A percentile compares a stretch with the other conserved stretches of the same genome.
Evolutionary conservation across 2,888 invertebrate genomes (phyloP).

Genomic region (Agonopterix heracliana): DNA sequence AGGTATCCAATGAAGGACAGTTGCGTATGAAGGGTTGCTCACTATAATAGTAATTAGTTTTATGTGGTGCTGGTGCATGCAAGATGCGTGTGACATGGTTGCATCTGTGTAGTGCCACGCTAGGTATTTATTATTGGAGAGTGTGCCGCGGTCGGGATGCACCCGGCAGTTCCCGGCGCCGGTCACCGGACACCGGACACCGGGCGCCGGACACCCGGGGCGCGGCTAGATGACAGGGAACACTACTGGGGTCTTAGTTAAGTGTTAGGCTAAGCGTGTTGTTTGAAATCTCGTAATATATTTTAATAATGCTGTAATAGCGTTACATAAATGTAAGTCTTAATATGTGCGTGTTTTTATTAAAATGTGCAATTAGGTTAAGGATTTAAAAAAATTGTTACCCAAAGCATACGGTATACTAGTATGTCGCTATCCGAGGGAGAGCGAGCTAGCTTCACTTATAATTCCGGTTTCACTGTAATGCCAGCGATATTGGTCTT

Average conservation of each 20-base stretch:
- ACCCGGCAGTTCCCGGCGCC: constrained; percentile 12
- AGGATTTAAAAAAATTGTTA: constrained; percentile 61
- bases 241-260: constrained; percentile 56
- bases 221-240: constrained; percentile 54
- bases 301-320: constrained; percentile 53
- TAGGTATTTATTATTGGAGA: constrained; percentile 58
- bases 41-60: constrained; percentile 58
- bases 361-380: constrained; percentile 67
- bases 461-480: constrained; percentile 10
- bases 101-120: constrained; percentile 60
- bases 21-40: constrained; percentile 68
- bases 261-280: constrained; percentile 63
- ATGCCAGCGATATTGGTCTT: neutral
- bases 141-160: constrained; percentile 26
- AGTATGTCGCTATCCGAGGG: constrained; percentile 37
- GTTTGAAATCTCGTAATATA: constrained; percentile 76
- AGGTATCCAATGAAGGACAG: constrained; percentile 39
- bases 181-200: neutral
- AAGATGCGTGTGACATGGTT: constrained; percentile 18
- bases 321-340: constrained; percentile 54
- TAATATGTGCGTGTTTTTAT: constrained; percentile 64
- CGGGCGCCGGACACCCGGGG: constrained; percentile 9
- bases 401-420: constrained; percentile 59
- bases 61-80: constrained; percentile 54
- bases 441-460: constrained; percentile 23